Percentiles rank a stretch among this genome's conserved stretches.
Conservation (phyloP, 2,797 vertebrate species). For the Smutsia gigantea region DNA sequence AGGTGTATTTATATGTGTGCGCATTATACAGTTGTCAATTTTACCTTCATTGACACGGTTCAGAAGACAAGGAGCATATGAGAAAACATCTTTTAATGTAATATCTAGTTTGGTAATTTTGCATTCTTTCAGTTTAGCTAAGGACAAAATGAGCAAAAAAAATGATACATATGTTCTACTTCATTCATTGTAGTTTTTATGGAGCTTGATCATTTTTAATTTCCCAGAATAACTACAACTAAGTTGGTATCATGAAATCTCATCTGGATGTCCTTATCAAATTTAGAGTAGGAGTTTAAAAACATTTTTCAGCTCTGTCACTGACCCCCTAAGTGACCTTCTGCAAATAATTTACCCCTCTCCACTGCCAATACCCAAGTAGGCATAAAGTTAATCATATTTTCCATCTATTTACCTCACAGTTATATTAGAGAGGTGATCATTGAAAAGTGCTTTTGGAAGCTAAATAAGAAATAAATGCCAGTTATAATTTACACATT, state of each 20-base stretch:
- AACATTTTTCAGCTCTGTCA: not conserved
- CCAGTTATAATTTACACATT: not conserved
- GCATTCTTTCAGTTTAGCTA: not conserved
- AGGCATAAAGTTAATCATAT: slow-evolving; percentile 43
- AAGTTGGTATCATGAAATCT: not conserved
- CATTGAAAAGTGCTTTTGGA: slow-evolving; percentile 38
- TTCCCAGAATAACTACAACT: not conserved
- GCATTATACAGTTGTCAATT: not conserved
- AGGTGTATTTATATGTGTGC: not conserved
- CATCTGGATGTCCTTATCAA: not conserved
- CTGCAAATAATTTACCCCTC: slow-evolving; percentile 41
- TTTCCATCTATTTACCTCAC: slow-evolving; percentile 40
- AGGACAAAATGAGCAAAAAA: not conserved
- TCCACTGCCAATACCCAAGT: not conserved
- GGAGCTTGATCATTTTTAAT: not conserved
- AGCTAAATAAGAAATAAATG: slow-evolving; percentile 36
- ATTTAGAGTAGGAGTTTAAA: not conserved
- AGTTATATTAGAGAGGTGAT: slow-evolving; percentile 32
- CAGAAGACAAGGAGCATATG: not conserved
- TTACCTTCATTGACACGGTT: not conserved
- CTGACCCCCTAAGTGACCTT: not conserved
- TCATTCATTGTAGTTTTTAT: not conserved
- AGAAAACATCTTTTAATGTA: not conserved
- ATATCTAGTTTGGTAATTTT: slow-evolving; percentile 28
- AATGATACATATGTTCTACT: not conserved